These are phyloP conservation scores for Rhinella marina DNA, from an alignment of 2,797 vertebrate genomes.

Conservation along the genomic window DNA sequence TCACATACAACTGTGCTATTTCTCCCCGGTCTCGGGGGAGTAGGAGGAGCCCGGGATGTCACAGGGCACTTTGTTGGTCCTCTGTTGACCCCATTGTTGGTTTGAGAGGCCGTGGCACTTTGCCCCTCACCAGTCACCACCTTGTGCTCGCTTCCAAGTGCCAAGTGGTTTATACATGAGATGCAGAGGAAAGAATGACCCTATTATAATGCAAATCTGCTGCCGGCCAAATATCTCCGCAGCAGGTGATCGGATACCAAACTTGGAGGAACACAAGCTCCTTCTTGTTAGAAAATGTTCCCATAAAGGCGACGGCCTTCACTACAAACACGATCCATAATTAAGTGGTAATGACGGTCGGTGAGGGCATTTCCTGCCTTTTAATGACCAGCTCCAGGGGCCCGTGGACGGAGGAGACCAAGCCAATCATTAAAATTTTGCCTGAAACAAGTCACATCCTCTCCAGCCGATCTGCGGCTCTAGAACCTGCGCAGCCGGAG, in stretches of 20 bases:
- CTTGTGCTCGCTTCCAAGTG: slow-evolving; percentile 9
- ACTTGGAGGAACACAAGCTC: slow-evolving; percentile 37
- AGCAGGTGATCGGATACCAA: slow-evolving; percentile 57
- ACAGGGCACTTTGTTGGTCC: neutral
- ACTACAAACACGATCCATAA: slow-evolving; percentile 53
- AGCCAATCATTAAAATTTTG: slow-evolving; percentile 59
- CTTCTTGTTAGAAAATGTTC: slow-evolving; percentile 49
- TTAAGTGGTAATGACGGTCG: slow-evolving; percentile 65
- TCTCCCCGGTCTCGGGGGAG: neutral
- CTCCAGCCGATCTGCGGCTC: neutral
- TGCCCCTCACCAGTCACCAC: slow-evolving; percentile 9
- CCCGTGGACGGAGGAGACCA: slow-evolving; percentile 54
- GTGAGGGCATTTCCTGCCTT: slow-evolving; percentile 63
- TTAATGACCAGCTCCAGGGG: slow-evolving; percentile 69
- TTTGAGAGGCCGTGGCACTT: neutral
- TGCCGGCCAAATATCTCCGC: slow-evolving; percentile 52
- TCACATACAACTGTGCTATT: neutral
- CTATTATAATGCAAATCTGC: slow-evolving; percentile 59
- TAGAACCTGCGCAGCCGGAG: slow-evolving; percentile 16
- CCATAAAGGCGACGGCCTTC: slow-evolving; percentile 51
- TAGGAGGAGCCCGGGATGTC: neutral
- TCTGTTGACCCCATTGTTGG: slow-evolving; percentile 33
- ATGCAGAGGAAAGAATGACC: slow-evolving; percentile 35
- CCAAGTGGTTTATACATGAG: slow-evolving; percentile 37
- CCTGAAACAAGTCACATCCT: slow-evolving; percentile 49